Conservation (phyloP, 2,113 vertebrate species). For the Nesogale talazaci region DNA sequence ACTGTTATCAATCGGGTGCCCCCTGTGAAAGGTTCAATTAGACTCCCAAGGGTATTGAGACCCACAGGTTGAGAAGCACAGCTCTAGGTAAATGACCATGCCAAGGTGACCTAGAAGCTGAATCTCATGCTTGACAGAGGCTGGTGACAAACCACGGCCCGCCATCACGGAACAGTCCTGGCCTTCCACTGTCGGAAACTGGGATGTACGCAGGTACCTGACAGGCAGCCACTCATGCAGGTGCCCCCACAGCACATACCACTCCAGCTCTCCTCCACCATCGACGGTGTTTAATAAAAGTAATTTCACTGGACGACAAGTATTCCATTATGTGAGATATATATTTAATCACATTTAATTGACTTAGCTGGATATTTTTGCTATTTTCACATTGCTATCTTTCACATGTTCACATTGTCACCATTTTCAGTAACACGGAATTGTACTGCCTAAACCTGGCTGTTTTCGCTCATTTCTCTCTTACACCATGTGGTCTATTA, state of each 20-base stretch:
- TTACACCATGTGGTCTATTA: neutral
- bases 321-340: neutral
- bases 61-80: too few relatives aligned
- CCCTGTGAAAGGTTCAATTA: too few relatives aligned
- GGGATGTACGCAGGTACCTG: neutral
- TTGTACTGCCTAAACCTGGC: neutral
- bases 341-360: neutral
- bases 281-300: neutral
- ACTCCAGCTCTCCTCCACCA: neutral
- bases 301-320: constrained; percentile 4
- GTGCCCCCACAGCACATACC: neutral
- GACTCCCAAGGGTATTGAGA: too few relatives aligned
- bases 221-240: neutral
- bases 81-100: neutral
- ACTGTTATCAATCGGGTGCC: too few relatives aligned
- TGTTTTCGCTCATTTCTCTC: neutral
- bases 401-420: neutral
- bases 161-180: neutral
- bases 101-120: neutral
- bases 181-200: neutral
- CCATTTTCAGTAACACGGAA: neutral
- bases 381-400: constrained; percentile 32
- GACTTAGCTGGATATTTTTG: neutral
- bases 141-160: neutral
- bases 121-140: neutral